A percentile compares a stretch with the other conserved stretches of the same genome.
phyloP scores from a whole-genome alignment of 2,113 vertebrate species.

The Lophochroa leadbeateri region DNA sequence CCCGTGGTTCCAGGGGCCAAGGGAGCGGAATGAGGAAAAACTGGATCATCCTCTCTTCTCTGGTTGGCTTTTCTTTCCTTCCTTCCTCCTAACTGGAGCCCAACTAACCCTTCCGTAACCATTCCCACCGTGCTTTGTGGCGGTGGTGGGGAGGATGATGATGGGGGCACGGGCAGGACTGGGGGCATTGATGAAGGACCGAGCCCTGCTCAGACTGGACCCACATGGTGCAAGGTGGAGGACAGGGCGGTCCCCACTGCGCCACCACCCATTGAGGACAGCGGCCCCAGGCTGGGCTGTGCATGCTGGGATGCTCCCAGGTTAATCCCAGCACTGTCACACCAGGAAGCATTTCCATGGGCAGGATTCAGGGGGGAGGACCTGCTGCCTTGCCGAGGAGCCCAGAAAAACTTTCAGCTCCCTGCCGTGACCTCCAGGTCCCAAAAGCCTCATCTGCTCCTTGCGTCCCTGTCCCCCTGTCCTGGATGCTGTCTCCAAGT shows the following conservation, averaged over 20 bases:
- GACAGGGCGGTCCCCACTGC: not conserved
- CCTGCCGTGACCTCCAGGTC: rapidly evolving
- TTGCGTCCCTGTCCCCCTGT: too few relatives aligned
- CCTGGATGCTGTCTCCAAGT: not conserved
- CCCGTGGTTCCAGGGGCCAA: constrained; percentile 15
- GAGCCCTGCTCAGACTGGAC: not conserved
- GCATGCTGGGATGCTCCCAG: not conserved
- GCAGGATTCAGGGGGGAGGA: not conserved
- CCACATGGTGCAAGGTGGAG: rapidly evolving
- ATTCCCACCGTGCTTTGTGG: not conserved
- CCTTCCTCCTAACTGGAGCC: constrained; percentile 54
- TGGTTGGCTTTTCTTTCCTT: constrained; percentile 66
- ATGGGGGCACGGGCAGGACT: not conserved
- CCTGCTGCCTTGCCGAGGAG: not conserved
- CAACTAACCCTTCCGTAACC: constrained; percentile 51
- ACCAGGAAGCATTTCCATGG: not conserved
- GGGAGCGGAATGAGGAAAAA: constrained; percentile 35
- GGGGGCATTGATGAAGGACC: not conserved
- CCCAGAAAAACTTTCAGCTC: not conserved
- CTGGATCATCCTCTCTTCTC: constrained; percentile 43
- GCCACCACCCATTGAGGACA: rapidly evolving
- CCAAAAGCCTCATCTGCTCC: not conserved
- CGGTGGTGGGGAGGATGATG: not conserved
- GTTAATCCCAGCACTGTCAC: not conserved
- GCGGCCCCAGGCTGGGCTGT: not conserved